Base-by-base conservation (phyloP, 2,797 vertebrate genomes). In the Muraenolepis orangiensis region DNA sequence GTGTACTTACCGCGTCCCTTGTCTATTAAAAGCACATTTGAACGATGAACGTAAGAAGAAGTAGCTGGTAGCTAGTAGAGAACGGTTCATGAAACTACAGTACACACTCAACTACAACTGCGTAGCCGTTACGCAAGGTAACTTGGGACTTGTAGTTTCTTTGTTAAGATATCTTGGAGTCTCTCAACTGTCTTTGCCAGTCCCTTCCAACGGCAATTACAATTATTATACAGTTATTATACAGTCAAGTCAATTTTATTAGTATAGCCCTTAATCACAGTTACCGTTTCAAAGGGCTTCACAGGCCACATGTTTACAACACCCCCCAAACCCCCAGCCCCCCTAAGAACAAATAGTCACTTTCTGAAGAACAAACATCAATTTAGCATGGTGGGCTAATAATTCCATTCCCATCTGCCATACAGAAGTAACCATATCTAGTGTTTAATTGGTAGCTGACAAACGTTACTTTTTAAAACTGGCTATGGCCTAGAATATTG, bases 111-210 rank as follows among this genome's bases (percentile, higher is more conserved):
- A n/a, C n/a, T n/a, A n/a, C n/a, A n/a, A n/a, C n/a, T n/a, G n/a
- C n/a, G n/a, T n/a, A n/a, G n/a, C 16, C 74, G 0, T 66, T 66
- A 4, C 38, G 73, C 83, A 66, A 31, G 64, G 80, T 8, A 73
- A 68, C 36, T 12, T 84, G 85, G 89, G 87, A 89, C 12, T 29
- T 81, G 85, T 76, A 87, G 84, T 88, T 51, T 51, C 14, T 51
- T 23, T 20, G 51, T 23, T 1, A 61, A 61, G 51, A n/a, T 23
- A 61, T 7, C 20, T 6, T 61, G n/a, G 6, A 20, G 46, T 51
- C n/a, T 51, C 46, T n/a, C 46, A 12, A 26, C n/a, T 61, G 51
- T 61, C 51, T 23, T 23, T 10, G 7, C n/a, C 6, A 23, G 51
- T 61, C n/a, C n/a, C n/a, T 61, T 61, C 51, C n/a, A n/a, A 51